Percentiles rank a stretch among this genome's conserved stretches.
Evolutionary conservation across 2,113 vertebrate genomes (phyloP).

Genomic region (Caretta caretta): DNA sequence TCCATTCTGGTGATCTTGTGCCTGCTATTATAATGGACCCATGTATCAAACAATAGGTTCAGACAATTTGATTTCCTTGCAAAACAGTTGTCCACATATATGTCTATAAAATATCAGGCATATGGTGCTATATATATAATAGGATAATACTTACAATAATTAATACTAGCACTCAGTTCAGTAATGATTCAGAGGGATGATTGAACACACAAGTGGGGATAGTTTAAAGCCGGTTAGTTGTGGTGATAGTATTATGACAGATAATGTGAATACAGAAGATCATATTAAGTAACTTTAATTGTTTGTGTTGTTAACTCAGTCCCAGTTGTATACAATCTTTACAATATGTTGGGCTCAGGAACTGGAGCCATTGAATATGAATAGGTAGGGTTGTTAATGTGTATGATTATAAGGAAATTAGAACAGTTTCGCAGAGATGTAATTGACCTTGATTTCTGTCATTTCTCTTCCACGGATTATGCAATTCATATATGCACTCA

Average conservation of each 20-base stretch:
- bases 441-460: conserved; percentile 18
- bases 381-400: conserved; percentile 18
- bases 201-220: not conserved
- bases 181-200: not conserved
- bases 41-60: not conserved
- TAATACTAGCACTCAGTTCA: not conserved
- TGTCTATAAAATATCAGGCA: not conserved
- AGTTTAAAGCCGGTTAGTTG: not conserved
- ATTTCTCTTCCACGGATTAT: not conserved
- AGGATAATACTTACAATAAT: not conserved
- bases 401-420: conserved; percentile 49
- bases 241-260: not conserved
- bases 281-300: conserved; percentile 11
- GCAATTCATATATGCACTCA: not conserved
- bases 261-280: conserved; percentile 33
- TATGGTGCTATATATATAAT: not conserved
- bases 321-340: conserved; percentile 52
- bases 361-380: conserved; percentile 12
- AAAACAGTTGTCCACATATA: not conserved
- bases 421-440: conserved; percentile 16
- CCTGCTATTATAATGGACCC: not conserved
- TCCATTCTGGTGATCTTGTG: not conserved
- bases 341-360: conserved; percentile 1
- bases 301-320: conserved; percentile 53
- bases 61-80: not conserved